Evolutionary conservation across 2,888 invertebrate genomes (phyloP), one percentile per base, ranked within the genome.

Genomic region (Prosopocoilus inquinatus): DNA sequence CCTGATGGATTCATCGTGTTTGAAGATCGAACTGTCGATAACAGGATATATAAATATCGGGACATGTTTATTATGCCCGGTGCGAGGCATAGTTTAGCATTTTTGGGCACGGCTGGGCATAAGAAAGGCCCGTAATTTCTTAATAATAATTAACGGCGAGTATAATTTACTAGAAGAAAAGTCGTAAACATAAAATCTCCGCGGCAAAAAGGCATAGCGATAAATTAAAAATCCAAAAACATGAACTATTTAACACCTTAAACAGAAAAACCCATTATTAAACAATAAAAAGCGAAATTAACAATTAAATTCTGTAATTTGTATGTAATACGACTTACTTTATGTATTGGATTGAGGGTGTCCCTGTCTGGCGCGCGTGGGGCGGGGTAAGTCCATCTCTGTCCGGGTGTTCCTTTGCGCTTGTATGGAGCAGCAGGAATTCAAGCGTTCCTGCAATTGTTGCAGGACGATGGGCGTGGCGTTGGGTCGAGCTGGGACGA

Each of bases 401-500:
- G 13, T 48, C 28, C n/a, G 11, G 11, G 9, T 32, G 43, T 9
- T n/a, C n/a, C 20, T 35, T 35, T 38, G 55, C 39, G 39, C 50
- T 48, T 35, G 44, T 34, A 13, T 12, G 43, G 36, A 45, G 32
- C 44, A 55, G 55, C 51, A 52, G 59, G 60, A 59, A 61, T 60
- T 62, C 59, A 50, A 54, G 50, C 36, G 8, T 46, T 39, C 46
- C 47, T 38, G 15, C 52, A 46, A 52, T 56, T 47, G 51, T 51
- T 50, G 51, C 38, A 28, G 57, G 51, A 41, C n/a, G 9, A 16
- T 11, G 55, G 63, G 62, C 47, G 60, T 49, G 56, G 57, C 50
- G 57, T 55, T 53, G 58, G 47, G 41, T 11, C 61, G 64, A 51
- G 9, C 32, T 35, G 35, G n/a, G n/a, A 13, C 68, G 68, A 60